Evolutionary conservation across 2,888 invertebrate species (phyloP), one percentile per base, ranked within the genome.

Genomic region (Lasioglossum morio): DNA sequence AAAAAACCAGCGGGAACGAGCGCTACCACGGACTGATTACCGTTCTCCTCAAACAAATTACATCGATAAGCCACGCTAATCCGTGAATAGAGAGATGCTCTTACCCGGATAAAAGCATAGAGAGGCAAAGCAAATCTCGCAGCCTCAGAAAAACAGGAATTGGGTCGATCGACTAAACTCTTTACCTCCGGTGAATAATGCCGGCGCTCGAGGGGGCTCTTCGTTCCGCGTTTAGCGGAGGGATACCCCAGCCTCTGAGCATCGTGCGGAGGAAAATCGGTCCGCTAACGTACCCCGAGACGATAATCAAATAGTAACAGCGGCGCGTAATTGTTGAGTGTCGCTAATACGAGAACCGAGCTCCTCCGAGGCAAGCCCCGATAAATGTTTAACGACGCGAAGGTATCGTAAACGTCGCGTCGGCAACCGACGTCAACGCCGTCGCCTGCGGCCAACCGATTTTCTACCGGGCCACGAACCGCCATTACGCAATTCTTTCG

Each of bases 251-350:
- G 60, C 81, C 72, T 75, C 30, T 53, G 60, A 79, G 53, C 70
- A n/a, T n/a, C 70, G 34, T 23, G 74, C 53, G 77, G 40, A 27
- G 53, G 66, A 74, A 70, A 72, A 77, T 85, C 77, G 63, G 63
- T 30, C 63, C 63, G 63, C 63, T 73, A 77, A 77, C 53, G 80
- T 66, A 78, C 69, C 66, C 78, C 30, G 74, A 27, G 80, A 82
- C 85, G 75, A 76, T 90, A 84, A 90, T 90, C 87, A 87, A 89
- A 91, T 86, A 85, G 82, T 84, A 82, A 86, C 86, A 79, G 78
- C 69, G 83, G 78, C 83, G 79, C 82, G 80, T 89, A 87, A 85
- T 90, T 81, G 87, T 83, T 69, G 72, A 74, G 77, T 60, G 69
- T 77, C 74, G 73, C 70, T 80, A 80, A 85, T 85, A 77, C 85